Base-by-base conservation (phyloP, 2,888 invertebrate genomes). In the Ormyrus labotus region DNA sequence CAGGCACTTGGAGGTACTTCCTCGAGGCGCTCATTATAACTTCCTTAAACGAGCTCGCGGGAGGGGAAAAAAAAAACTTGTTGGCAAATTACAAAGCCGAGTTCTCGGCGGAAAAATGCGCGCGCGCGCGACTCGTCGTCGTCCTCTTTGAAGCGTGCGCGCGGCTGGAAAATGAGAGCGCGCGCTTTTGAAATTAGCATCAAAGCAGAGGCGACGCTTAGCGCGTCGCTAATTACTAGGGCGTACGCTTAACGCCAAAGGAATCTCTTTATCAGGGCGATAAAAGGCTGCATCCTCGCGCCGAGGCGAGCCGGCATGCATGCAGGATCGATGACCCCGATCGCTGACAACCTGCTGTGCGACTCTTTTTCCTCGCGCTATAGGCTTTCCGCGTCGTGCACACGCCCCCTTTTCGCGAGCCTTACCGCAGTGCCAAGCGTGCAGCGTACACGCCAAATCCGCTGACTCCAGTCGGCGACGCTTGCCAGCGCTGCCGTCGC, bases 261-360 rank as follows among this genome's bases (percentile, higher is more conserved):
- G 55, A 64, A 10, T 11, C 48, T 5, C 50, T 64, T 11, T 45
- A 68, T 6, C 53, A 51, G 61, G 67, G 72, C 51, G 61, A 34
- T 51, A 67, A 72, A 53, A 53, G 61, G 71, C 45, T 10, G 8
- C 61, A 19, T 3, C 47, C 45, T 13, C 34, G 51, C 7, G 6
- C 5, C n/a, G 19, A 48, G 6, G 6, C 6, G 48, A 7, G 19
- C 58, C 48, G n/a, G 8, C 48, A 9, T 58, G 83, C 82, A 50
- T 13, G 6, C 57, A 88, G 86, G 88, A 90, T 90, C 90, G 90
- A 90, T 90, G 90, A 87, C 87, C 87, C 83, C 87, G 85, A 88
- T 88, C 86, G 80, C 83, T 82, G 83, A 13, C 83, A 85, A 86
- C 84, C 86, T 83, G 83, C 82, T 82, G 69, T 82, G 69, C 48